phyloP scores from a whole-genome alignment of 1,140 invertebrate species.

The Chrysoperla carnea region DNA sequence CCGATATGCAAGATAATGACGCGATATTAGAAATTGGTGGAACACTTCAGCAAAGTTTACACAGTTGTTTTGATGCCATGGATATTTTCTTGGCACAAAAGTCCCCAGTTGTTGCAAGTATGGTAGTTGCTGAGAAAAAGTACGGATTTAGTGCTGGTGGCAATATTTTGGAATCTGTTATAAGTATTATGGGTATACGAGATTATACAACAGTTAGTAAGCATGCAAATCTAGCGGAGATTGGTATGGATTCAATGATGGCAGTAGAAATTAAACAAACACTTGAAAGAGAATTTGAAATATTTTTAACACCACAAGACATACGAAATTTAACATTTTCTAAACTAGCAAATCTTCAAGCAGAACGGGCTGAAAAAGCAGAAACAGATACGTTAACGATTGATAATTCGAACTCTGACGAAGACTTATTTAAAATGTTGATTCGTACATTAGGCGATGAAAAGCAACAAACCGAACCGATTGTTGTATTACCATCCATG shows the following conservation, averaged over 20 bases:
- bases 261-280: slow-evolving; percentile 67
- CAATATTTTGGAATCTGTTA: slow-evolving; percentile 29
- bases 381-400: too few relatives aligned
- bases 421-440: too few relatives aligned
- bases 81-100: slow-evolving; percentile 36
- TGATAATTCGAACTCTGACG: too few relatives aligned
- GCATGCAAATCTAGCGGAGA: slow-evolving; percentile 38
- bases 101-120: slow-evolving; percentile 38
- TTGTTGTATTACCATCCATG: too few relatives aligned
- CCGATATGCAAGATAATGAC: slow-evolving; percentile 45
- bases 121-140: slow-evolving; percentile 39
- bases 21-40: slow-evolving; percentile 37
- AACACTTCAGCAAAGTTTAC: slow-evolving; percentile 42
- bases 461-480: too few relatives aligned
- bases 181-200: slow-evolving; percentile 25
- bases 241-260: slow-evolving; percentile 56
- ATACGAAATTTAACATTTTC: slow-evolving; percentile 33
- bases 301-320: slow-evolving; percentile 60
- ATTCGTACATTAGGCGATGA: too few relatives aligned
- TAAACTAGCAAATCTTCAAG: too few relatives aligned
- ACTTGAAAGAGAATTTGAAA: slow-evolving; percentile 64
- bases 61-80: slow-evolving; percentile 31
- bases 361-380: too few relatives aligned
- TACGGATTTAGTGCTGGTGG: slow-evolving; percentile 7
- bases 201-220: slow-evolving; percentile 27